Conservation (phyloP, 2,113 vertebrate genomes). For the Megaleporinus macrocephalus region DNA sequence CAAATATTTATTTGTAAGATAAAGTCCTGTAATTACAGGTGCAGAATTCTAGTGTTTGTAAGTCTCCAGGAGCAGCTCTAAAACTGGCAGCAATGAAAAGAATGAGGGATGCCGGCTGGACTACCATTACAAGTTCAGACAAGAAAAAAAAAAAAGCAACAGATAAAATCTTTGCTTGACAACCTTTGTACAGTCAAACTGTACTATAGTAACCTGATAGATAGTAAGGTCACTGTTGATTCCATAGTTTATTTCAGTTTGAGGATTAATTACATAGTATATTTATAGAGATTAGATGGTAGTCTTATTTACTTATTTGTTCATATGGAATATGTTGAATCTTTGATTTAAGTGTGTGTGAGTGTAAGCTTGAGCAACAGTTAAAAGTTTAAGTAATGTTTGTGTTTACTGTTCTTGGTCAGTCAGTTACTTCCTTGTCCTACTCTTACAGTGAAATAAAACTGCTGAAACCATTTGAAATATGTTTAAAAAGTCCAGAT, state of each 20-base stretch:
- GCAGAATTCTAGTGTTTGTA: constrained; percentile 65
- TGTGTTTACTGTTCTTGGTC: background rate
- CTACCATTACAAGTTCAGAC: constrained; percentile 79
- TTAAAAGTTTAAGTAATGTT: background rate
- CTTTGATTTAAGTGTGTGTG: background rate
- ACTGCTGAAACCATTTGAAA: background rate
- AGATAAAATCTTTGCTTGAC: constrained; percentile 81
- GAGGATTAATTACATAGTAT: background rate
- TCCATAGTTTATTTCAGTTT: constrained; percentile 11
- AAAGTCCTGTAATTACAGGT: constrained; percentile 49
- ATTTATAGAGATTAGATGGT: background rate
- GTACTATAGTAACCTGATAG: background rate
- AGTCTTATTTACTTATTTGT: background rate
- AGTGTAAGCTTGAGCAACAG: background rate
- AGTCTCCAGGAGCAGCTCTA: constrained; percentile 76
- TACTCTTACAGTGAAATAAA: constrained; percentile 28
- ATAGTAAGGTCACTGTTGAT: background rate
- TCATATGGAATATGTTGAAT: background rate
- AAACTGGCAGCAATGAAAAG: constrained; percentile 84
- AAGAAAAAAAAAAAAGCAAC: constrained; percentile 84
- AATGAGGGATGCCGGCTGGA: constrained; percentile 86
- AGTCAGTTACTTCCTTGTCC: too few relatives aligned
- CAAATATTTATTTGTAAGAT: background rate
- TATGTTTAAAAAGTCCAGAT: background rate
- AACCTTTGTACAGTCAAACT: background rate